Percentiles rank a stretch among this genome's conserved stretches.
Conservation (phyloP, 2,797 vertebrate species). For the Glyptemys insculpta region DNA sequence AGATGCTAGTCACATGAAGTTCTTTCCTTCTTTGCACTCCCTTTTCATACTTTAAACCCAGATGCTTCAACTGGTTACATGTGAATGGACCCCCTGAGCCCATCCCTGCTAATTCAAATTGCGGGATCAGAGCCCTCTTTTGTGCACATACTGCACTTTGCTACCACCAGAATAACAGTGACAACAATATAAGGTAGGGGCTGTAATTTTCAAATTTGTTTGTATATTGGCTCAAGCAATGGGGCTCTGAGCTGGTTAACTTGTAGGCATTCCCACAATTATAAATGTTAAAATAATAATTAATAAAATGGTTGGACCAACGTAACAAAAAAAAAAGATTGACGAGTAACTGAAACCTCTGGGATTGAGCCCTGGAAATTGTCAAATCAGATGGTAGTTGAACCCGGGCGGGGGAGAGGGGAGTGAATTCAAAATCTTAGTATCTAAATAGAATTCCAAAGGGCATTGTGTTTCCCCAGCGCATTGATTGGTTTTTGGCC, state of each 20-base stretch:
- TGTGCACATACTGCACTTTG: background rate
- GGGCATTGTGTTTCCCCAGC: background rate
- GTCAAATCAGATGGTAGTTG: background rate
- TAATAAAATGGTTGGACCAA: background rate
- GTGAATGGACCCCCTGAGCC: background rate
- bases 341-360: background rate
- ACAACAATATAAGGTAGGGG: background rate
- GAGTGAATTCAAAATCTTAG: background rate
- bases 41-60: background rate
- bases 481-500: background rate
- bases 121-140: background rate
- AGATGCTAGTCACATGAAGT: accelerated
- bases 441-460: background rate
- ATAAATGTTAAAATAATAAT: background rate
- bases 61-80: accelerated
- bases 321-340: background rate
- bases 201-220: background rate
- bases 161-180: background rate
- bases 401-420: background rate
- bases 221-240: background rate
- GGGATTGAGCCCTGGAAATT: background rate
- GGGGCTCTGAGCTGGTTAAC: background rate
- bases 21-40: background rate
- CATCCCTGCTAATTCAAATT: background rate
- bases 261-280: background rate